phyloP scores from a whole-genome alignment of 2,797 vertebrate genomes.

The Corythornis leucogaster region DNA sequence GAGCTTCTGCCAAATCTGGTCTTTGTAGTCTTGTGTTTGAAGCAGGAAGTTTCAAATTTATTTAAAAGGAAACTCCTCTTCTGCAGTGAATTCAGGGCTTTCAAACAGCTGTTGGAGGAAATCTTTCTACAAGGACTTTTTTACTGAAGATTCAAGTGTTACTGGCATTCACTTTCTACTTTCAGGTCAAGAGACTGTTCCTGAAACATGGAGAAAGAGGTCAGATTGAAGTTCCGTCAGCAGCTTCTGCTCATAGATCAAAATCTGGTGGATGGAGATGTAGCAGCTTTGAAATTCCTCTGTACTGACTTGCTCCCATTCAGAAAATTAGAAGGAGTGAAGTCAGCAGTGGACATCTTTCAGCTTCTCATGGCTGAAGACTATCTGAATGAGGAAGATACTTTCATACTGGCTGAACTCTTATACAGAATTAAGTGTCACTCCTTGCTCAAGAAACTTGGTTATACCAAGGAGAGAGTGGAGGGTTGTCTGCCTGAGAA shows the following conservation, averaged over 20 bases:
- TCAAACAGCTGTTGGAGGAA: neutral
- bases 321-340: constrained; percentile 46
- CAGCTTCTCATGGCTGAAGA: constrained; percentile 38
- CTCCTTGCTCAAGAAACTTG: constrained; percentile 53
- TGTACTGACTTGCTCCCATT: constrained; percentile 61
- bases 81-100: neutral
- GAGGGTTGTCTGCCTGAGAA: neutral
- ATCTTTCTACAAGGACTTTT: neutral
- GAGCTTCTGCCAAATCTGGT: neutral
- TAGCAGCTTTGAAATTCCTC: constrained; percentile 78
- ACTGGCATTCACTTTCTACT: neutral
- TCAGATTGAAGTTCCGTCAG: neutral
- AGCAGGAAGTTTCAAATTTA: neutral
- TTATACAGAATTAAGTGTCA: constrained; percentile 64
- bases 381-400: constrained; percentile 48
- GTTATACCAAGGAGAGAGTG: constrained; percentile 59
- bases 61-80: neutral
- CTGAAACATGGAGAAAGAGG: constrained; percentile 2
- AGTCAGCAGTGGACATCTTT: constrained; percentile 71
- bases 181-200: neutral
- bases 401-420: constrained; percentile 74
- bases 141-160: neutral
- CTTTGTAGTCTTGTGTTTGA: neutral
- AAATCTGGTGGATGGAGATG: constrained; percentile 58
- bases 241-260: constrained; percentile 59